Conservation (phyloP, 2,113 vertebrate genomes). For the Trematocara nigrifrons region DNA sequence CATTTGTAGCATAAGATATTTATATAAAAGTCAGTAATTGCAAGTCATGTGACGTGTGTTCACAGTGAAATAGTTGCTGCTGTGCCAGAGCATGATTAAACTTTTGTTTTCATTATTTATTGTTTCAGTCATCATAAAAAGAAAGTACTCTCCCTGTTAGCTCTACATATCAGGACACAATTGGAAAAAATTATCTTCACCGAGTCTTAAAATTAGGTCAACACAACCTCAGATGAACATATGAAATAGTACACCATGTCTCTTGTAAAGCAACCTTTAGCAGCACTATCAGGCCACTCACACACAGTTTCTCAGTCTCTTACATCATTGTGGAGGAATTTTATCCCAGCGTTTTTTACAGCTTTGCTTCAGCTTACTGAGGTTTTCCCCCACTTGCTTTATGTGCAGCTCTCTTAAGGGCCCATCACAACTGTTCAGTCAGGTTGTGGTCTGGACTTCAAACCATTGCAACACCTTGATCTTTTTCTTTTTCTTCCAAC, state of each 20-base stretch:
- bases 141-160: background rate
- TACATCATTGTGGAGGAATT: background rate
- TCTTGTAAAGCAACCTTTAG: background rate
- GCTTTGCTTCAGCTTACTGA: background rate
- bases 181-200: background rate
- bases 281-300: background rate
- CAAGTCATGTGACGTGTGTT: background rate
- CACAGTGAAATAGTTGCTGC: background rate
- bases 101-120: background rate
- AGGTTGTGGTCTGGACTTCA: background rate
- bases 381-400: no score
- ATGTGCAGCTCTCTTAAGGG: background rate
- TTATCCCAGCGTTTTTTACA: background rate
- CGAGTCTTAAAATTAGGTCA: background rate
- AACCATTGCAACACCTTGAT: background rate
- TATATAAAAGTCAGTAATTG: background rate
- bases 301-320: background rate
- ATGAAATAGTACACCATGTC: background rate
- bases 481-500: background rate
- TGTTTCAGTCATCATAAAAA: background rate
- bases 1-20: background rate
- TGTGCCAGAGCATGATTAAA: background rate
- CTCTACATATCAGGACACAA: background rate
- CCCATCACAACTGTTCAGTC: background rate
- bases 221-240: background rate